Base-by-base conservation (phyloP, 2,888 invertebrate genomes). In the Ecliptopera silaceata region DNA sequence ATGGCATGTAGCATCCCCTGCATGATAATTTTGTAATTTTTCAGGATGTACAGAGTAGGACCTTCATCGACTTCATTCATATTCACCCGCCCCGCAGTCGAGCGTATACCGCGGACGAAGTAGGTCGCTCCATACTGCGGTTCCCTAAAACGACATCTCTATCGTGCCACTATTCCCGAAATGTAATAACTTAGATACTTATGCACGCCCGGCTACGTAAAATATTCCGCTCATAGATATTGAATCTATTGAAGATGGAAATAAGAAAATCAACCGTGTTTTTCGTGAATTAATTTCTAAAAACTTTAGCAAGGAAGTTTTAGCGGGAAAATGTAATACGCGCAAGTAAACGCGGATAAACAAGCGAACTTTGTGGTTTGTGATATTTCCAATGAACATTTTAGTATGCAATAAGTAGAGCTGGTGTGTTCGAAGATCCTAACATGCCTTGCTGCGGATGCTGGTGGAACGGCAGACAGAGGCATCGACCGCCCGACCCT, bases 391-490 rank as follows among this genome's bases (percentile, higher is more conserved):
- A 22, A 5, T 22, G 22, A 36, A 29, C 36, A 26, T 54, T n/a
- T 41, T 43, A 36, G 18, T 47, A 56, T 60, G 68, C 47, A 57
- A 57, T 55, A 41, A 55, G 46, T 20, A 41, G 22, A 45, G 59
- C 56, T 63, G 60, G 61, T 66, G 57, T 64, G 64, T 57, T 66
- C 69, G 70, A 55, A 61, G 59, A 61, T 32, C 64, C 56, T 65
- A 71, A 64, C 22, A 90, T 91, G 91, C 86, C 90, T 63, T 91
- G 91, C 70, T 91, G 91, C 75, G 90, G 90, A 8, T 91, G 91
- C 71, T 91, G 91, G 91, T 90, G 91, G 89, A 89, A 84, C 53
- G 89, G 91, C 69, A 83, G 88, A 70, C 90, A 88, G 77, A 77
- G 91, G 68, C 91, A 90, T 69, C 86, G 91, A 65, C 91, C 89